Conservation (phyloP, 2,113 vertebrate species). For the Dasypus novemcinctus region DNA sequence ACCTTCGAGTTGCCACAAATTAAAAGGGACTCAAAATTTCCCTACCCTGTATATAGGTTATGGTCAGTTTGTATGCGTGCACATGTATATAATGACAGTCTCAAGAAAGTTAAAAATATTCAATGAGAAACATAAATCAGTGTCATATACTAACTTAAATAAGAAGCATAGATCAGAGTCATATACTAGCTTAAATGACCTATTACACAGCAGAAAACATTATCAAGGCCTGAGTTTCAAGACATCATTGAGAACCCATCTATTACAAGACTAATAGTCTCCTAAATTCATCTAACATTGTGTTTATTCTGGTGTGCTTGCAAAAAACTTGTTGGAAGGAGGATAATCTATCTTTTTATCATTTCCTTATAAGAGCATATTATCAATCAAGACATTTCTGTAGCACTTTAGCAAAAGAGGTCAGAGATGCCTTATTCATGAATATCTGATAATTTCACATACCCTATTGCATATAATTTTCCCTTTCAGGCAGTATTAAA, state of each 20-base stretch:
- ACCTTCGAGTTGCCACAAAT: background rate
- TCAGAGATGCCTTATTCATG: slow-evolving; percentile 15
- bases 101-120: background rate
- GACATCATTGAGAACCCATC: background rate
- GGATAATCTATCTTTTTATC: slow-evolving; percentile 2
- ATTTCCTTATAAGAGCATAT: slow-evolving; percentile 41
- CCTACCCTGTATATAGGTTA: background rate
- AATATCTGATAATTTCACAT: slow-evolving; percentile 50
- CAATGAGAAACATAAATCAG: background rate
- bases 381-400: slow-evolving; percentile 47
- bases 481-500: background rate
- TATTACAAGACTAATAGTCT: slow-evolving; percentile 9
- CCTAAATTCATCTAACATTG: slow-evolving; percentile 6
- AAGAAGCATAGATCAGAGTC: background rate
- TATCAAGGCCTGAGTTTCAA: slow-evolving; percentile 20
- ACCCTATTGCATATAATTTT: background rate
- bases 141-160: background rate
- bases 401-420: background rate
- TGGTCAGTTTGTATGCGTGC: background rate
- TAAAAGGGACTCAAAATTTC: background rate
- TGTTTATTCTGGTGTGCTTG: slow-evolving; percentile 54
- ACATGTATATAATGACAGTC: background rate
- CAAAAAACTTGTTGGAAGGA: slow-evolving; percentile 30
- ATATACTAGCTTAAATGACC: background rate
- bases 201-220: background rate